These are phyloP conservation scores for Siderastrea siderea DNA, from an alignment of 92 coral and sea anemone genomes.

Conservation along the genomic window DNA sequence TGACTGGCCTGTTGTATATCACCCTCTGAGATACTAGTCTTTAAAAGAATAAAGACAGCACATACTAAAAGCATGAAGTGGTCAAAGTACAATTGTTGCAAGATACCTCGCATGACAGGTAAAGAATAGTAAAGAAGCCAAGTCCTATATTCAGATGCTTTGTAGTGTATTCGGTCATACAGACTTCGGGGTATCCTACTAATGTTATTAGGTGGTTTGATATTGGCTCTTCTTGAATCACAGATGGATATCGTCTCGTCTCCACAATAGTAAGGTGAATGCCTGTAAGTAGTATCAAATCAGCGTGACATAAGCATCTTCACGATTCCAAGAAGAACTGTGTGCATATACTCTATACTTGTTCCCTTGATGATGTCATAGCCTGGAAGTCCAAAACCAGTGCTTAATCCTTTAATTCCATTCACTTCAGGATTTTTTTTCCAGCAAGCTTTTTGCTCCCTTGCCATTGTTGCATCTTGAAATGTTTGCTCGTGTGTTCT, in stretches of 20 bases:
- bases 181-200: constrained; percentile 28
- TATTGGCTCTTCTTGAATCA: constrained; percentile 11
- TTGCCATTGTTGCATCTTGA: too few relatives aligned
- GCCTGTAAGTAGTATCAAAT: constrained; percentile 40
- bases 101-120: constrained; percentile 28
- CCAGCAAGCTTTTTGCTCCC: too few relatives aligned
- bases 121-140: constrained; percentile 36
- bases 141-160: constrained; percentile 53
- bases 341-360: constrained; percentile 49
- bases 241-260: too few relatives aligned
- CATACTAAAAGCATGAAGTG: constrained; percentile 43
- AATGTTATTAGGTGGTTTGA: constrained; percentile 36
- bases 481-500: too few relatives aligned
- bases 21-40: constrained; percentile 21
- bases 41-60: constrained; percentile 18
- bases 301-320: constrained; percentile 44
- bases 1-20: too few relatives aligned
- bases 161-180: constrained; percentile 1
- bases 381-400: too few relatives aligned
- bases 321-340: constrained; percentile 40
- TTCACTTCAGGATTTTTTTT: too few relatives aligned
- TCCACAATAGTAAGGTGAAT: constrained; percentile 24
- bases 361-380: constrained; percentile 41
- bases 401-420: too few relatives aligned
- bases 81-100: constrained; percentile 40